Base-by-base conservation (phyloP, 2,113 vertebrate genomes). In the Tor tambroides region DNA sequence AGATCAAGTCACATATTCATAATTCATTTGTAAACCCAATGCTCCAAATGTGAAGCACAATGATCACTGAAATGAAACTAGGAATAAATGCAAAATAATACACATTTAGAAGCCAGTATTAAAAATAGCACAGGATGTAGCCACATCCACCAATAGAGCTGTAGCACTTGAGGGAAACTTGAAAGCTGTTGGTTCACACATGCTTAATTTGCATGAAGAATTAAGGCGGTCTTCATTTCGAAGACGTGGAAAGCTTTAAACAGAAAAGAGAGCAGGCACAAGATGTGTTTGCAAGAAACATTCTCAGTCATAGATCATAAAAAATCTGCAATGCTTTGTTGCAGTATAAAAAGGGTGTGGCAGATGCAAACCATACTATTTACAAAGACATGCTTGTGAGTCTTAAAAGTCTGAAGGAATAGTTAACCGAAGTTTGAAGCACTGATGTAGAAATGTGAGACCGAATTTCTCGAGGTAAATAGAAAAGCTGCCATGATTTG, bases 201-300 rank as follows among this genome's bases (percentile, higher is more conserved):
- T 93, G 89, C 91, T 90, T 89, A 61, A 74, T 81, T 38, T 88
- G 89, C 80, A 88, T 19, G 69, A 85, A 89, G 78, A 32, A 86
- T 80, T 90, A 90, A 92, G 91, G 91, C 71, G 63, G 65, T 76
- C 84, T 91, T 89, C 86, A 72, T 4, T 85, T 87, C 10, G 26
- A 83, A 89, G 80, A 91, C 38, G 5, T 87, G 84, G 67, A 84
- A 88, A n/a, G 65, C 35, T 86, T 91, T 90, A 59, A 87, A 77
- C 65, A 88, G 43, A 91, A 90, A 75, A 86, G 7, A 88, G 65
- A 80, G 86, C 69, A 79, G 71, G 43, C 12, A 17, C 65, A 83
- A 51, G 7, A 49, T 28, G 72, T 11, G 32, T 56, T 49, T 67
- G 65, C 4, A 77, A 72, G 81, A 75, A 87, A 61, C 10, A n/a